Percentiles rank a stretch among this genome's conserved stretches.
phyloP scores from a whole-genome alignment of 2,888 invertebrate species.

The Pristionchus entomophagus region DNA sequence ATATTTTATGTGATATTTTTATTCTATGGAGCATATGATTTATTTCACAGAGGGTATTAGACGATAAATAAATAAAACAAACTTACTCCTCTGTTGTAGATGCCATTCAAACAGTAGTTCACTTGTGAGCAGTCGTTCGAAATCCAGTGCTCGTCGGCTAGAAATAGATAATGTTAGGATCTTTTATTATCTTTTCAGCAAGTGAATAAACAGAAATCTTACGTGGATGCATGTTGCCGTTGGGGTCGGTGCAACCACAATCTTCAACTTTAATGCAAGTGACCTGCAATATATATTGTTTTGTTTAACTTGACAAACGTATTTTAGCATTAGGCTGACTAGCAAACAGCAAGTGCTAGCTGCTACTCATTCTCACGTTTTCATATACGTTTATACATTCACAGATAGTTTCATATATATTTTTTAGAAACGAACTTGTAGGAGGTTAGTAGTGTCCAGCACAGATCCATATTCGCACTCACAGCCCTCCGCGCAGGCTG shows the following conservation, averaged over 20 bases:
- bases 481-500: conserved; percentile 72
- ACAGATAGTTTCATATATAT: not conserved
- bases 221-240: conserved; percentile 64
- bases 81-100: conserved; percentile 57
- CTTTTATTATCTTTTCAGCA: not conserved
- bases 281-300: too few relatives aligned
- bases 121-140: conserved; percentile 60
- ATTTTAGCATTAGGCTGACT: too few relatives aligned
- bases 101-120: conserved; percentile 64
- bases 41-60: too few relatives aligned
- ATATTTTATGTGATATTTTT: too few relatives aligned
- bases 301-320: too few relatives aligned
- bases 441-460: conserved; percentile 57
- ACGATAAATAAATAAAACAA: not conserved
- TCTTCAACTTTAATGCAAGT: conserved; percentile 57
- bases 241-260: conserved; percentile 68
- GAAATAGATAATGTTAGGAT: not conserved
- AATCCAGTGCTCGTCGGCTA: conserved; percentile 62
- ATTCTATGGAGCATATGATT: too few relatives aligned
- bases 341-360: too few relatives aligned
- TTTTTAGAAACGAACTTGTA: not conserved
- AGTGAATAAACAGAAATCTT: not conserved
- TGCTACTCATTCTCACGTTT: too few relatives aligned
- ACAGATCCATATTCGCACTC: conserved; percentile 73
- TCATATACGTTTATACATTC: too few relatives aligned